Base-by-base conservation (phyloP, 2,888 invertebrate genomes). In the Dione vanillae region DNA sequence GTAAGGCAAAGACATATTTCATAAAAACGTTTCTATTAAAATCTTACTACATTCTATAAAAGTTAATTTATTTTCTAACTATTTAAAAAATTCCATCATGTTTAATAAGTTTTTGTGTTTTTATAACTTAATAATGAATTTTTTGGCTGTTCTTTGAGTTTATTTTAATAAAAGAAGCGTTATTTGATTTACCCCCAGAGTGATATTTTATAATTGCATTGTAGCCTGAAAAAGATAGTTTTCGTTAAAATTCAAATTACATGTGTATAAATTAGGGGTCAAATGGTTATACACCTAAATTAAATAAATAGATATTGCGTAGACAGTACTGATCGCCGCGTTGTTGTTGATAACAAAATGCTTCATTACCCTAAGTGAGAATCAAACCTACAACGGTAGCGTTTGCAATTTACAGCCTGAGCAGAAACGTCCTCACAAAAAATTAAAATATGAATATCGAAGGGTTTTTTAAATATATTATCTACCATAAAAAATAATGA, bases 151-250 rank as follows among this genome's bases (percentile, higher is more conserved):
- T 35, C 37, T 35, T 54, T 37, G 54, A n/a, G 54, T 54, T 35
- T 54, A 37, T 54, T 54, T 54, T 54, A 54, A 37, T 54, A 54
- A 37, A 54, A 37, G 1, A 11, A 27, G 9, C 35, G 54, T 54
- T 35, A 54, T 54, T 54, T 54, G 35, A 54, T 54, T 54, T 54
- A 35, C 37, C 54, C 35, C 54, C 5, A 6, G 54, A 54, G 37
- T 37, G n/a, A 9, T n/a, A 54, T 54, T 54, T 37, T 37, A 37
- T 54, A 54, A 54, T 54, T 54, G 54, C 37, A 37, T 54, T 54
- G 54, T 20, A 49, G n/a, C 11, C n/a, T 3, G 35, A 54, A 37
- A 35, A 37, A n/a, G n/a, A n/a, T n/a, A n/a, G n/a, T n/a, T n/a
- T n/a, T n/a, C n/a, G n/a, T n/a, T n/a, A n/a, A n/a, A n/a, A n/a